Evolutionary conservation across 2,113 vertebrate species (phyloP).

Genomic region (Rhadina sibilatrix): DNA sequence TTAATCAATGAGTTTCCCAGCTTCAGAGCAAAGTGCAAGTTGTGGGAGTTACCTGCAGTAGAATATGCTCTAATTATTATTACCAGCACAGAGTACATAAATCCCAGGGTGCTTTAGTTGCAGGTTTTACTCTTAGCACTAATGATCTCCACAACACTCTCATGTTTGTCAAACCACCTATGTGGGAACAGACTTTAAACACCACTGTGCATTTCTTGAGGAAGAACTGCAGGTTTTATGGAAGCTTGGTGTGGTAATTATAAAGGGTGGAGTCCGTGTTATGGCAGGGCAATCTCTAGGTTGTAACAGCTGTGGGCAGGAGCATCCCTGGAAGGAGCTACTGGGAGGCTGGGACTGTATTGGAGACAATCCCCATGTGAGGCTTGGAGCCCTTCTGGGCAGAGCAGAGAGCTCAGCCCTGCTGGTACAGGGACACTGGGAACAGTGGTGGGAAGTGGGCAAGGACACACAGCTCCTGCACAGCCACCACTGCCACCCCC

Average conservation of each 20-base stretch:
- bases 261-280: background rate
- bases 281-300: background rate
- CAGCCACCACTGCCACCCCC: background rate
- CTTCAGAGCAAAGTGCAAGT: constrained; percentile 12
- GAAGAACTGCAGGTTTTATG: background rate
- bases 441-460: background rate
- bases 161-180: background rate
- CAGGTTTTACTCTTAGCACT: background rate
- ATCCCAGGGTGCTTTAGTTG: constrained; percentile 28
- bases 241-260: background rate
- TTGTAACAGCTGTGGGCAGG: background rate
- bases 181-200: background rate
- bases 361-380: background rate
- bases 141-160: constrained; percentile 11
- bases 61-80: constrained; percentile 38
- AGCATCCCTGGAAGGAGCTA: background rate
- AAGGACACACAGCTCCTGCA: background rate
- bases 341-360: background rate
- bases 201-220: background rate
- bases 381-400: background rate
- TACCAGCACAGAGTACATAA: constrained; percentile 35
- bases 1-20: constrained; percentile 52
- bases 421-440: fast-evolving
- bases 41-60: constrained; percentile 18
- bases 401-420: background rate